phyloP scores from a whole-genome alignment of 1,140 invertebrate species.

The Lordiphosa stackelbergi region DNA sequence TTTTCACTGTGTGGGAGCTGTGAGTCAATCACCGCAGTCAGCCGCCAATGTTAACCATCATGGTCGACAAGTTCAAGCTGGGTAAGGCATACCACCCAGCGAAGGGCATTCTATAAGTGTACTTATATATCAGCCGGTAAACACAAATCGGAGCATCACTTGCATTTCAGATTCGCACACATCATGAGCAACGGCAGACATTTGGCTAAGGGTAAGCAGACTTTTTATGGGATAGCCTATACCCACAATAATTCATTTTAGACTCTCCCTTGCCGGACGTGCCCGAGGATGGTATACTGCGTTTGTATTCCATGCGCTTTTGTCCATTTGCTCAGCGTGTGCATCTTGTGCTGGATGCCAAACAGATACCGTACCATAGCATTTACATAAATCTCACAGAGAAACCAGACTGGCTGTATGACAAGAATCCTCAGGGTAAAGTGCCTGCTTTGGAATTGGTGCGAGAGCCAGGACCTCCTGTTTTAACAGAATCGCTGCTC shows the following conservation, averaged over 20 bases:
- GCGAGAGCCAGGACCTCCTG: conserved; percentile 79
- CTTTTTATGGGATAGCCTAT: background rate
- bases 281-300: conserved; percentile 82
- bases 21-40: conserved; percentile 28
- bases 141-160: conserved; percentile 31
- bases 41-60: conserved; percentile 42
- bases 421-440: conserved; percentile 85
- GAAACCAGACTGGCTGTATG: conserved; percentile 89
- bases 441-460: conserved; percentile 88
- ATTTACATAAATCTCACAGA: conserved; percentile 89
- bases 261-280: conserved; percentile 82
- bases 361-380: conserved; percentile 91
- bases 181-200: conserved; percentile 68
- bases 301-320: conserved; percentile 92
- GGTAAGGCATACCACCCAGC: conserved; percentile 30
- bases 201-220: conserved; percentile 41
- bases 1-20: conserved; percentile 10
- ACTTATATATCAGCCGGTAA: conserved; percentile 37
- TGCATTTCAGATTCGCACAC: conserved; percentile 24
- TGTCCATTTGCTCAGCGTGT: conserved; percentile 93
- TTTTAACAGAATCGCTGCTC: conserved; percentile 88
- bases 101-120: conserved; percentile 37
- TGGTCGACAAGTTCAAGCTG: conserved; percentile 44
- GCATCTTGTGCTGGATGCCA: conserved; percentile 88
- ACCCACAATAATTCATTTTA: conserved; percentile 45